Percentiles rank a stretch among this genome's conserved stretches.
phyloP scores from a whole-genome alignment of 1,140 invertebrate species.

The Bactericera cockerelli region DNA sequence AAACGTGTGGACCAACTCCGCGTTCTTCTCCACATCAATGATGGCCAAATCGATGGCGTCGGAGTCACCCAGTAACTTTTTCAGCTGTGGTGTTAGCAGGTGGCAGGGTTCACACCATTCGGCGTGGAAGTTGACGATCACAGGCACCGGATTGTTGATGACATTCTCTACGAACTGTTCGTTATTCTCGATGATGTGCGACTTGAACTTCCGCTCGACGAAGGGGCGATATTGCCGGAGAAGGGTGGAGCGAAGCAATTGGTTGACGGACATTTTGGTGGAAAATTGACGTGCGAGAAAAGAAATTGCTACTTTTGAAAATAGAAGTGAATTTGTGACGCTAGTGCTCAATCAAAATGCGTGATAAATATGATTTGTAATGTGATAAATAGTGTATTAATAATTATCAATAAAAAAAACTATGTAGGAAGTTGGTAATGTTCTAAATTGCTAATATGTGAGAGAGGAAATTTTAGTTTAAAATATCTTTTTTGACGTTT shows the following conservation, averaged over 20 bases:
- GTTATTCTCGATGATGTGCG: conserved; percentile 37
- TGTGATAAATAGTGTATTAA: too few relatives aligned
- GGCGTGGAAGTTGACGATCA: conserved; percentile 74
- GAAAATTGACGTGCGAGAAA: conserved; percentile 13
- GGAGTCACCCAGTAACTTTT: conserved; percentile 58
- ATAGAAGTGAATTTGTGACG: conserved; percentile 14
- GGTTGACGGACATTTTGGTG: conserved; percentile 27
- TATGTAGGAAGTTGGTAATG: too few relatives aligned
- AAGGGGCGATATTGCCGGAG: conserved; percentile 11
- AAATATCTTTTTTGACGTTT: too few relatives aligned
- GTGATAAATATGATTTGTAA: too few relatives aligned
- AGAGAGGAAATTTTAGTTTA: too few relatives aligned
- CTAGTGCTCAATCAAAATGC: neutral
- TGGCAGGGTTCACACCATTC: conserved; percentile 96
- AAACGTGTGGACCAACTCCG: conserved; percentile 65
- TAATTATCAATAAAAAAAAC: too few relatives aligned
- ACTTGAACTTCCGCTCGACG: conserved; percentile 14
- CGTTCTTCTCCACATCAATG: conserved; percentile 79
- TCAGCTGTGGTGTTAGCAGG: conserved; percentile 77
- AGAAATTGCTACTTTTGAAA: conserved; percentile 13
- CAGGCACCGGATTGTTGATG: conserved; percentile 61
- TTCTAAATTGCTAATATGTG: too few relatives aligned
- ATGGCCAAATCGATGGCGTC: conserved; percentile 72
- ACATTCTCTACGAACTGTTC: conserved; percentile 44
- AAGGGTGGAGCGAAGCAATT: conserved; percentile 24